A percentile compares a stretch with the other conserved stretches of the same genome.
phyloP scores from a whole-genome alignment of 1,140 invertebrate genomes.

The Atta texana region DNA sequence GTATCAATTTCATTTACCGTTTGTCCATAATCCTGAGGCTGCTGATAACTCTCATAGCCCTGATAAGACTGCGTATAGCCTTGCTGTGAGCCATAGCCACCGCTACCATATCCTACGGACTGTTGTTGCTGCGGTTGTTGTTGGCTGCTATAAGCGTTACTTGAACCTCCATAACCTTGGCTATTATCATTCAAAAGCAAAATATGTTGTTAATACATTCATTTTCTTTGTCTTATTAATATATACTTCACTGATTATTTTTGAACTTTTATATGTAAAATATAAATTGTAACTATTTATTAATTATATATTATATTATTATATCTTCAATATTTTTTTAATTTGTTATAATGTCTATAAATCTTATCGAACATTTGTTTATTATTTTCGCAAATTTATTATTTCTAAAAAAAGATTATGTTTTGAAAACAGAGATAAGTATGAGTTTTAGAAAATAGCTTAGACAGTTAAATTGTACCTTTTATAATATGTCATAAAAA shows the following conservation, averaged over 20 bases:
- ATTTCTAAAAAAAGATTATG: background rate
- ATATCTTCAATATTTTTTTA: background rate
- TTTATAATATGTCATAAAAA: background rate
- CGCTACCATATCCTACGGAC: constrained; percentile 78
- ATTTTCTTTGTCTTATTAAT: background rate
- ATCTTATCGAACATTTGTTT: too few species aligned
- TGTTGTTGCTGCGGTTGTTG: constrained; percentile 79
- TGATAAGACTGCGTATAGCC: constrained; percentile 84
- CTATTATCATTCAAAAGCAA: constrained; percentile 50
- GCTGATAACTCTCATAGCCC: constrained; percentile 84
- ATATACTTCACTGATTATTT: background rate
- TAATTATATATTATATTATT: background rate
- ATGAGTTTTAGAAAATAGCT: too few species aligned
- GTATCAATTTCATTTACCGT: constrained; percentile 75
- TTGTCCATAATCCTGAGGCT: constrained; percentile 84
- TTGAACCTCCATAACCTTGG: constrained; percentile 80
- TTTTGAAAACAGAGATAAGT: too few species aligned
- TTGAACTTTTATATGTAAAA: background rate
- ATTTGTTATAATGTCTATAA: background rate
- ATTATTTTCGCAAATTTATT: background rate
- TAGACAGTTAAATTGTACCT: background rate
- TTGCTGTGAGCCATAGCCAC: constrained; percentile 82
- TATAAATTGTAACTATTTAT: background rate
- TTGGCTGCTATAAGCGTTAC: constrained; percentile 80
- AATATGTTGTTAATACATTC: background rate